These are phyloP conservation scores for Nasonia oneida DNA, from an alignment of 2,888 invertebrate genomes.

Conservation along the genomic window DNA sequence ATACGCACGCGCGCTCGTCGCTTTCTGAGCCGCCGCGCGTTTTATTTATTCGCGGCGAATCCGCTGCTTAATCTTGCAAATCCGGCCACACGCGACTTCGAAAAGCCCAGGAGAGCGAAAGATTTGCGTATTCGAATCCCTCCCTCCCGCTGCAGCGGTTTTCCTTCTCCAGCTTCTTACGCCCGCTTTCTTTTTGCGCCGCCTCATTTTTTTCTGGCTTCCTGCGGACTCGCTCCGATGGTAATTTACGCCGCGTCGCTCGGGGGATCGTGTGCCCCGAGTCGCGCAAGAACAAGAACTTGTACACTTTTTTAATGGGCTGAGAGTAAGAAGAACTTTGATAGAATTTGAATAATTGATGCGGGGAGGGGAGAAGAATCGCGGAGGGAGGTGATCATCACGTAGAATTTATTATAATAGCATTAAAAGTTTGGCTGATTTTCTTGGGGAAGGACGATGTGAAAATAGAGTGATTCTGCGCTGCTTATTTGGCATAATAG, in stretches of 20 bases:
- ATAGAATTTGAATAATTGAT: slow-evolving; percentile 9
- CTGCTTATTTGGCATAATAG: too few species aligned
- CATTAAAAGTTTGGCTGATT: background rate
- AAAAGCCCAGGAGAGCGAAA: slow-evolving; percentile 7
- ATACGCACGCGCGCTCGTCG: background rate
- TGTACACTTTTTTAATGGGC: slow-evolving; percentile 18
- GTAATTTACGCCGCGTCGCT: slow-evolving; percentile 5
- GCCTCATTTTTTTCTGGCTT: background rate
- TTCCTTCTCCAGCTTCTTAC: background rate
- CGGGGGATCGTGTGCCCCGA: background rate
- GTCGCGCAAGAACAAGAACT: background rate
- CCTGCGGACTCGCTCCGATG: background rate
- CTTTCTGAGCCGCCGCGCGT: background rate
- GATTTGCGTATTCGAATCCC: slow-evolving; percentile 7
- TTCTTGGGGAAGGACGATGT: too few species aligned
- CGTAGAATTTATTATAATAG: background rate
- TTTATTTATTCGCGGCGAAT: background rate
- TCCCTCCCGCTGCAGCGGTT: background rate
- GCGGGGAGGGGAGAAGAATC: background rate
- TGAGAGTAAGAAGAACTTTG: slow-evolving; percentile 7
- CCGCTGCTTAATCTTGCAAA: slow-evolving; percentile 35
- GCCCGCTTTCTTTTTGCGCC: background rate
- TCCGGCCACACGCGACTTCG: slow-evolving; percentile 9
- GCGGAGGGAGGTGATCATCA: background rate
- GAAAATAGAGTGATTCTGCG: too few species aligned